These are phyloP conservation scores for Acanthosepion pharaonis DNA, from an alignment of 2,888 invertebrate species.

Conservation along the genomic window DNA sequence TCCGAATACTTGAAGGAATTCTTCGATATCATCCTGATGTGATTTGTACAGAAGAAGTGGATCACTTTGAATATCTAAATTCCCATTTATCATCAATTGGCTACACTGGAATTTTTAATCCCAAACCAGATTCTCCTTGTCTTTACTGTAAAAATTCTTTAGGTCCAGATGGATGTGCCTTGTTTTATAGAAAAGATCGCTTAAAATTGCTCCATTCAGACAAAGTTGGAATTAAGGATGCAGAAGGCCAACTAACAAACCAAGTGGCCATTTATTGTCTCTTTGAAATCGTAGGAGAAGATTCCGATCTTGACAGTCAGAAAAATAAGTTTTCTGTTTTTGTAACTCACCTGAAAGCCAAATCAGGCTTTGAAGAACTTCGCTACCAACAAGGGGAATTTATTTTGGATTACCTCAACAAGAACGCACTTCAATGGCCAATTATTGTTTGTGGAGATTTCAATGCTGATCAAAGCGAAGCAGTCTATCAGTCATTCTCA, in stretches of 20 bases:
- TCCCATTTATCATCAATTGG: slow-evolving; percentile 80
- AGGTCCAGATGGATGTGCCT: slow-evolving; percentile 86
- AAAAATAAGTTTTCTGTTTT: slow-evolving; percentile 80
- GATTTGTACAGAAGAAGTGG: slow-evolving; percentile 85
- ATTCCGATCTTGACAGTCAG: slow-evolving; percentile 53
- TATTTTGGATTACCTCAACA: slow-evolving; percentile 58
- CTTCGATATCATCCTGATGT: slow-evolving; percentile 82
- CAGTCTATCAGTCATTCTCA: slow-evolving; percentile 80
- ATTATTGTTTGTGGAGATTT: slow-evolving; percentile 84
- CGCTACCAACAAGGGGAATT: slow-evolving; percentile 65
- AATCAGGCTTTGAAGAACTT: slow-evolving; percentile 77
- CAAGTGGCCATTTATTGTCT: slow-evolving; percentile 79
- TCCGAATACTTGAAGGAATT: slow-evolving; percentile 83
- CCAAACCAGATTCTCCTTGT: slow-evolving; percentile 87
- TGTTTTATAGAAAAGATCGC: slow-evolving; percentile 81
- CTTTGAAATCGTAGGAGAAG: slow-evolving; percentile 53
- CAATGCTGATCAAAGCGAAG: slow-evolving; percentile 84
- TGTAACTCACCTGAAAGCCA: slow-evolving; percentile 85
- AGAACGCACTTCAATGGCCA: slow-evolving; percentile 73
- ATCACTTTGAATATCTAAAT: slow-evolving; percentile 81
- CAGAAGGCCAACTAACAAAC: slow-evolving; percentile 59
- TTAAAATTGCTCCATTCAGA: slow-evolving; percentile 77
- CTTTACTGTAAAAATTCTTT: slow-evolving; percentile 82
- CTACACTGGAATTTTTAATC: slow-evolving; percentile 82
- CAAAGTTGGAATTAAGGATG: slow-evolving; percentile 58